These are phyloP conservation scores for Irena cyanogastra DNA, from an alignment of 2,113 vertebrate species.

Conservation along the genomic window DNA sequence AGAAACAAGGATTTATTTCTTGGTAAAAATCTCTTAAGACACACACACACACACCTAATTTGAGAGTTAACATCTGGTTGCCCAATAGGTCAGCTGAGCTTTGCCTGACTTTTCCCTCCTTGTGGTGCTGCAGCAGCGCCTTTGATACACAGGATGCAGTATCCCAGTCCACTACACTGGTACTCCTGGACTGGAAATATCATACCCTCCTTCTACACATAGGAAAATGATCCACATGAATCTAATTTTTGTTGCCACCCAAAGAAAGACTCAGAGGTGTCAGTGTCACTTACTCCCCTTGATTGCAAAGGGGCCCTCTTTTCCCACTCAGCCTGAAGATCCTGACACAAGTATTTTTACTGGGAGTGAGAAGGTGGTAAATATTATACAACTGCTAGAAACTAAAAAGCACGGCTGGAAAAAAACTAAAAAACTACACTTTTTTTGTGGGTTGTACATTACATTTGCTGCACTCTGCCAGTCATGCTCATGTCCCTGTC, in stretches of 20 bases:
- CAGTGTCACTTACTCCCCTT: not conserved
- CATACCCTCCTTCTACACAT: accelerated
- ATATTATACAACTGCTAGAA: not conserved
- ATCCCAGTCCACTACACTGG: accelerated
- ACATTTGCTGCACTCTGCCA: not conserved
- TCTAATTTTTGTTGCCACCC: not conserved
- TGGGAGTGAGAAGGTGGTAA: not conserved
- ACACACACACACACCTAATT: too few species aligned
- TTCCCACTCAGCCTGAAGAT: not conserved
- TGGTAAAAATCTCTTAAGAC: not conserved
- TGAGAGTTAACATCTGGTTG: not conserved
- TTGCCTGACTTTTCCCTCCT: not conserved
- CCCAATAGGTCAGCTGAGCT: not conserved
- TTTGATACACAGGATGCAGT: too few species aligned
- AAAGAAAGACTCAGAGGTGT: not conserved
- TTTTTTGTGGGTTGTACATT: not conserved
- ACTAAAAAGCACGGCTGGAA: not conserved
- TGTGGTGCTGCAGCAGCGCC: not conserved
- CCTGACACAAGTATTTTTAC: not conserved
- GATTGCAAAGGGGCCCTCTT: not conserved
- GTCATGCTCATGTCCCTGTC: not conserved
- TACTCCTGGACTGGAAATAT: not conserved
- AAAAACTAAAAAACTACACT: too few species aligned
- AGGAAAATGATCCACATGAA: not conserved
- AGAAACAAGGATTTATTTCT: not conserved